These are phyloP conservation scores for Nerophis ophidion DNA, from an alignment of 2,113 vertebrate species.

Conservation along the genomic window DNA sequence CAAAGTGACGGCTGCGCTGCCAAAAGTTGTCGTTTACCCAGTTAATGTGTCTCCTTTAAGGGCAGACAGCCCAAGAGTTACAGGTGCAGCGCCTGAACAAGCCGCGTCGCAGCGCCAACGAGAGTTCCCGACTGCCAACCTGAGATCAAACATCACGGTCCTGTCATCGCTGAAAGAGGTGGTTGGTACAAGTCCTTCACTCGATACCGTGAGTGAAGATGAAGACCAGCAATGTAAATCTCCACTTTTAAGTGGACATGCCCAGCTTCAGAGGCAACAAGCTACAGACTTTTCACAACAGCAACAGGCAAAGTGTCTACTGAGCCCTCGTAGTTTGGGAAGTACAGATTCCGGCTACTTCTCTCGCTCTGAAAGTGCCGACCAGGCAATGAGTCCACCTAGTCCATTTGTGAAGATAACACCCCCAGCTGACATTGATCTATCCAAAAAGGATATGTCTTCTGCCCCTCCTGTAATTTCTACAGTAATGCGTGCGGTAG, in stretches of 20 bases:
- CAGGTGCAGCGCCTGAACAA: constrained; percentile 75
- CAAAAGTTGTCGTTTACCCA: constrained; percentile 90
- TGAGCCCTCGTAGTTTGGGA: constrained; percentile 92
- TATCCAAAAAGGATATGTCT: constrained; percentile 64
- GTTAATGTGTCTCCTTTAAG: constrained; percentile 82
- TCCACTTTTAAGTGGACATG: constrained; percentile 71
- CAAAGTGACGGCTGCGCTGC: constrained; percentile 77
- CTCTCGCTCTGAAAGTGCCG: constrained; percentile 93
- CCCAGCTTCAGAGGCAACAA: constrained; percentile 92
- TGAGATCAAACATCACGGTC: constrained; percentile 66
- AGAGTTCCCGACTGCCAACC: constrained; percentile 71
- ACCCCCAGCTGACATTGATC: constrained; percentile 76
- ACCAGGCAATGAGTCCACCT: constrained; percentile 90
- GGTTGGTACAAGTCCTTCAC: constrained; percentile 70
- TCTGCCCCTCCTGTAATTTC: constrained; percentile 62
- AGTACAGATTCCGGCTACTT: constrained; percentile 98
- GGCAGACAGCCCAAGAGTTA: constrained; percentile 81
- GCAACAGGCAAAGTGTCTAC: constrained; percentile 84
- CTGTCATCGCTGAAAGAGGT: constrained; percentile 76
- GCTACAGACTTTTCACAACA: constrained; percentile 92
- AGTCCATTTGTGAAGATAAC: constrained; percentile 83
- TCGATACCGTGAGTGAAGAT: constrained; percentile 61
- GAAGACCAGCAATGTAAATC: constrained; percentile 79
- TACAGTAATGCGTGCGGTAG: constrained; percentile 71
- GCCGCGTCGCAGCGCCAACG: constrained; percentile 75